A percentile compares a stretch with the other conserved stretches of the same genome.
Evolutionary conservation across 2,888 invertebrate species (phyloP).

Genomic region (Panorpa germanica): DNA sequence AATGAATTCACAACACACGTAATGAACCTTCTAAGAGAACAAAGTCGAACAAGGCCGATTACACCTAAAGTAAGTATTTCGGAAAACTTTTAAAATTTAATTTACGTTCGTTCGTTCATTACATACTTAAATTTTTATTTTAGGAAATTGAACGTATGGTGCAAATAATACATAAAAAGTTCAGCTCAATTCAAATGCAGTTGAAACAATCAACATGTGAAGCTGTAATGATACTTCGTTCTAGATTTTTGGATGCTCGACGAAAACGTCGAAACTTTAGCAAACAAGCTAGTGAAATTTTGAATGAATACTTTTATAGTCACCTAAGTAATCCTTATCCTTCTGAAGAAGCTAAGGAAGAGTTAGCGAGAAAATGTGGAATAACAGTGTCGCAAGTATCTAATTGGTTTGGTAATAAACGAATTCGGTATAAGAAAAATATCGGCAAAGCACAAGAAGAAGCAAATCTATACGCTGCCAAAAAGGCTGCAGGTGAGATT

Average conservation of each 20-base stretch:
- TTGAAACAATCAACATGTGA: constrained; percentile 99
- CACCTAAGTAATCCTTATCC: constrained; percentile 99
- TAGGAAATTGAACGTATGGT: constrained; percentile 97
- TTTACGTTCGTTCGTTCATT: not conserved
- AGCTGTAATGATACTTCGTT: constrained; percentile 82
- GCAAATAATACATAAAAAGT: constrained; percentile 95
- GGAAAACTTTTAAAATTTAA: not conserved
- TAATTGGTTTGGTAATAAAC: constrained; percentile 99
- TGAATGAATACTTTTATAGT: constrained; percentile 99
- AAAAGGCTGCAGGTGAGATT: constrained; percentile 84
- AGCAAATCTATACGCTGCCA: constrained; percentile 95
- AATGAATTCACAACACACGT: constrained; percentile 99
- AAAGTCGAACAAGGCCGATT: constrained; percentile 93
- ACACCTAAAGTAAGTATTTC: constrained; percentile 53
- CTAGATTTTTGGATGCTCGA: constrained; percentile 54
- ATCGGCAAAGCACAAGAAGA: constrained; percentile 99
- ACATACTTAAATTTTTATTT: not conserved
- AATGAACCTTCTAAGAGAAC: constrained; percentile 90
- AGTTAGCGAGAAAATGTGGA: constrained; percentile 95
- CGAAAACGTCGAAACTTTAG: constrained; percentile 96
- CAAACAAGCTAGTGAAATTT: constrained; percentile 97
- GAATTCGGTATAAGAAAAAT: constrained; percentile 99
- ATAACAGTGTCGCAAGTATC: constrained; percentile 92
- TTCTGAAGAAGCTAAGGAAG: constrained; percentile 99
- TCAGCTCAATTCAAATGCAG: constrained; percentile 95